phyloP scores from a whole-genome alignment of 2,888 invertebrate genomes.

The Aspidapion aeneum region DNA sequence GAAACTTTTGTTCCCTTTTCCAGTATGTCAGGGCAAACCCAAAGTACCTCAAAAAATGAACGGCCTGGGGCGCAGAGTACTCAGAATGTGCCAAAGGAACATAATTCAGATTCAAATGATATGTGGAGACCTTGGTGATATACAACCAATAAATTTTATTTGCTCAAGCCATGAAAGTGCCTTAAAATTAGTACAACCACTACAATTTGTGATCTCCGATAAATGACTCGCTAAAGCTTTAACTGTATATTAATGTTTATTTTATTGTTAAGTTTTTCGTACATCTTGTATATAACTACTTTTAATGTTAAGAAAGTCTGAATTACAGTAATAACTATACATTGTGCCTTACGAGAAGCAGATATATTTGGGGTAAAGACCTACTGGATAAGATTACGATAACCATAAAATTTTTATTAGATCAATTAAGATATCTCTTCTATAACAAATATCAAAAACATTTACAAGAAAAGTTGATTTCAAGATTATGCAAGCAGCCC shows the following conservation, averaged over 20 bases:
- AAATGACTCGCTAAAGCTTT: constrained; percentile 26
- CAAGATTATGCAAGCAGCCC: too few species aligned
- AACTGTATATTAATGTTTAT: background rate
- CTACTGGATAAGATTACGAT: too few species aligned
- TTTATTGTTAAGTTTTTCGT: background rate
- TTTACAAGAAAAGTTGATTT: too few species aligned
- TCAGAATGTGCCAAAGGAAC: constrained; percentile 5
- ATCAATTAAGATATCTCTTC: too few species aligned
- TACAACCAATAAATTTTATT: constrained; percentile 1
- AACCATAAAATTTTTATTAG: too few species aligned
- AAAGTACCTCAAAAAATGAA: background rate
- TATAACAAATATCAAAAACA: too few species aligned
- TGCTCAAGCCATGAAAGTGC: constrained; percentile 10
- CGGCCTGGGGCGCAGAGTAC: background rate
- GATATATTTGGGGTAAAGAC: too few species aligned
- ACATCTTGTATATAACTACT: background rate
- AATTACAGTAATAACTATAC: too few species aligned
- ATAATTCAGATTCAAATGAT: constrained; percentile 33
- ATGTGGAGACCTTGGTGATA: constrained; percentile 49
- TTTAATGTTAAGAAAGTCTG: too few species aligned
- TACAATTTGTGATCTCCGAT: background rate
- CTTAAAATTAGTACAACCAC: background rate
- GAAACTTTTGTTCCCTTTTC: background rate
- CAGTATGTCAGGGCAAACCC: background rate
- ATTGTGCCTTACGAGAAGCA: too few species aligned